These are phyloP conservation scores for Sesamia inferens DNA, from an alignment of 2,888 invertebrate species.

Conservation along the genomic window DNA sequence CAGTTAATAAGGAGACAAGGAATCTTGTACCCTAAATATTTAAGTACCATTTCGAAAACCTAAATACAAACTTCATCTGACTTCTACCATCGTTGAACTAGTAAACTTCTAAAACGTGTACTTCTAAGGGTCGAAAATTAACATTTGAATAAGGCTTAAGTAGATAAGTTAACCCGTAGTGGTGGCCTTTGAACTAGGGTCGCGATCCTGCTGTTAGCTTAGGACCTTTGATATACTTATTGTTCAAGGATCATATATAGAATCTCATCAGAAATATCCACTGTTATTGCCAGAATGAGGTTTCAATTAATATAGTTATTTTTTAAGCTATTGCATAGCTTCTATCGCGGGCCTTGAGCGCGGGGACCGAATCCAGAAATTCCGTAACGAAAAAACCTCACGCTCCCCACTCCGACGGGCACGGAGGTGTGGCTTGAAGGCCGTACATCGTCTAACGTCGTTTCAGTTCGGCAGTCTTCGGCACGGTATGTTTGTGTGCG, in stretches of 20 bases:
- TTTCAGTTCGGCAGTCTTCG: too few relatives aligned
- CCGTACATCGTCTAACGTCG: too few relatives aligned
- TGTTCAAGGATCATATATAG: slow-evolving; percentile 16
- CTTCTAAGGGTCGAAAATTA: slow-evolving; percentile 51
- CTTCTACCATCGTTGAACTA: slow-evolving; percentile 25
- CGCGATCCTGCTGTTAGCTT: slow-evolving; percentile 46
- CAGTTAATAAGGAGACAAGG: slow-evolving; percentile 19
- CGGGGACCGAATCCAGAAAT: too few relatives aligned
- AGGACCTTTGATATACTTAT: slow-evolving; percentile 46
- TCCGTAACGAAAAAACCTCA: too few relatives aligned
- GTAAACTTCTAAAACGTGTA: slow-evolving; percentile 51
- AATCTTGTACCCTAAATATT: slow-evolving; percentile 4
- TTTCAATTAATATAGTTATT: slow-evolving; percentile 23
- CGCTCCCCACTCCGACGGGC: too few relatives aligned
- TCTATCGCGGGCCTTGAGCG: too few relatives aligned
- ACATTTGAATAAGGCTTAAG: slow-evolving; percentile 56
- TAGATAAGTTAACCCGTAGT: slow-evolving; percentile 42
- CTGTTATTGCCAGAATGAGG: slow-evolving; percentile 16
- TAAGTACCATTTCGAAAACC: slow-evolving; percentile 28
- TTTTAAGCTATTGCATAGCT: too few relatives aligned
- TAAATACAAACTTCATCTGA: slow-evolving; percentile 35
- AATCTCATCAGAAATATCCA: slow-evolving; percentile 26
- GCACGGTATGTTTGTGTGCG: too few relatives aligned
- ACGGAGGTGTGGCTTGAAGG: too few relatives aligned
- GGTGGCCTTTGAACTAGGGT: slow-evolving; percentile 46